phyloP scores from a whole-genome alignment of 2,888 invertebrate genomes.

The Cheilosia impressa region DNA sequence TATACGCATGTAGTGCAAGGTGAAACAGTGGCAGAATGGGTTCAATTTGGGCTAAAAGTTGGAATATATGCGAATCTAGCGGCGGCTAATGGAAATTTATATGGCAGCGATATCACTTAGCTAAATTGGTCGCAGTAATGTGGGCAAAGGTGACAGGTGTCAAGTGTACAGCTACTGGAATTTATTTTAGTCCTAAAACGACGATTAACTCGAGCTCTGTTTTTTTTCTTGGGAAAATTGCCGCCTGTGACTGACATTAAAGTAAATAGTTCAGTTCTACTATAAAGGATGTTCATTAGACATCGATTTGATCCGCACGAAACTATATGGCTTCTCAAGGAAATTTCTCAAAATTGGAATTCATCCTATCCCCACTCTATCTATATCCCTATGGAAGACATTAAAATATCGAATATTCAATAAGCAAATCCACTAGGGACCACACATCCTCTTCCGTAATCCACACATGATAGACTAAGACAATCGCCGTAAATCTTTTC shows the following conservation, averaged over 20 bases:
- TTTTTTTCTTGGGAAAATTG: no score
- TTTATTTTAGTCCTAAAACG: no score
- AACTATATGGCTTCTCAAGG: no score
- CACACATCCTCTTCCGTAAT: conserved; percentile 59
- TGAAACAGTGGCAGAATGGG: conserved; percentile 35
- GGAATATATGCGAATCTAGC: conserved; percentile 6
- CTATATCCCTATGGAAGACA: conserved; percentile 18
- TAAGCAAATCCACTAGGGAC: conserved; percentile 61
- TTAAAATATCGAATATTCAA: conserved; percentile 70
- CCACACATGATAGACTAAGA: conserved; percentile 71
- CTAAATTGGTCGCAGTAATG: background rate
- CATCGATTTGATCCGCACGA: no score
- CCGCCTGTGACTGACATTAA: no score
- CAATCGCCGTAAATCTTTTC: conserved; percentile 66
- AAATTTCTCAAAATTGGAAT: no score
- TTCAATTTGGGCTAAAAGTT: conserved; percentile 33
- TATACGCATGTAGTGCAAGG: conserved; percentile 35
- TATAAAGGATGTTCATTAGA: no score
- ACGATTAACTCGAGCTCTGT: no score
- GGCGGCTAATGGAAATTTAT: conserved; percentile 53
- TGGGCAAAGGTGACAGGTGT: no score
- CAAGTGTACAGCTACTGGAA: no score
- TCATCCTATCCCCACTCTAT: conserved; percentile 2
- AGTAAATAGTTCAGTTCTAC: no score
- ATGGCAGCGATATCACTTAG: conserved; percentile 30